These are phyloP conservation scores for Trichosurus vulpecula DNA, from an alignment of 2,797 vertebrate genomes.

Conservation along the genomic window DNA sequence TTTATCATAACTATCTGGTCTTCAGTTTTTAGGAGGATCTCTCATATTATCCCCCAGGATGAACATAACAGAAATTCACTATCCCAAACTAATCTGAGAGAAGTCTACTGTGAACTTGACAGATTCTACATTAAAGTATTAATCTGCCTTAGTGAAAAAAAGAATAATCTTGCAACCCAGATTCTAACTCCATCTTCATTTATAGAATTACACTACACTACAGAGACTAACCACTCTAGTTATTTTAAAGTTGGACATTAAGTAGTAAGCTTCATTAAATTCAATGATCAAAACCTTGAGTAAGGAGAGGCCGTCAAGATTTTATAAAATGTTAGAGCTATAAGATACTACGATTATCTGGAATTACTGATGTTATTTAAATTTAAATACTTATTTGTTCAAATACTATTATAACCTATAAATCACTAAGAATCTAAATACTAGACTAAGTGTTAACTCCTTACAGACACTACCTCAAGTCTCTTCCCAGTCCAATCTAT, in stretches of 20 bases:
- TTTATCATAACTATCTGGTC: conserved; percentile 9
- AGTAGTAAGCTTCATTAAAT: conserved; percentile 50
- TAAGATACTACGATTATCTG: background rate
- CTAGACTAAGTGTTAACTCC: background rate
- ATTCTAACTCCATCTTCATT: conserved; percentile 51
- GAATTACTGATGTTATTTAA: background rate
- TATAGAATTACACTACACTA: conserved; percentile 39
- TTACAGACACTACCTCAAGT: background rate
- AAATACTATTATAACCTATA: conserved; percentile 20
- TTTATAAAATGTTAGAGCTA: conserved; percentile 21
- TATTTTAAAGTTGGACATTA: conserved; percentile 37
- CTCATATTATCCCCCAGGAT: background rate
- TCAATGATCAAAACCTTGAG: conserved; percentile 57
- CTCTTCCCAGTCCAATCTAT: background rate
- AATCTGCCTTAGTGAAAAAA: conserved; percentile 31
- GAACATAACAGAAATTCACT: conserved; percentile 42
- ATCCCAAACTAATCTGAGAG: conserved; percentile 30
- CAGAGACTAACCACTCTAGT: conserved; percentile 21
- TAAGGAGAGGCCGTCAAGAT: conserved; percentile 22
- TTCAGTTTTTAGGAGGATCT: background rate
- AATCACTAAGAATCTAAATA: conserved; percentile 54
- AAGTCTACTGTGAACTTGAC: conserved; percentile 41
- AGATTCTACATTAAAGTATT: conserved; percentile 59
- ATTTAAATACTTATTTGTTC: conserved; percentile 44
- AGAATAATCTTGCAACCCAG: background rate